Evolutionary conservation across 1,140 invertebrate genomes (phyloP).

Genomic region (Drosophila pandora): DNA sequence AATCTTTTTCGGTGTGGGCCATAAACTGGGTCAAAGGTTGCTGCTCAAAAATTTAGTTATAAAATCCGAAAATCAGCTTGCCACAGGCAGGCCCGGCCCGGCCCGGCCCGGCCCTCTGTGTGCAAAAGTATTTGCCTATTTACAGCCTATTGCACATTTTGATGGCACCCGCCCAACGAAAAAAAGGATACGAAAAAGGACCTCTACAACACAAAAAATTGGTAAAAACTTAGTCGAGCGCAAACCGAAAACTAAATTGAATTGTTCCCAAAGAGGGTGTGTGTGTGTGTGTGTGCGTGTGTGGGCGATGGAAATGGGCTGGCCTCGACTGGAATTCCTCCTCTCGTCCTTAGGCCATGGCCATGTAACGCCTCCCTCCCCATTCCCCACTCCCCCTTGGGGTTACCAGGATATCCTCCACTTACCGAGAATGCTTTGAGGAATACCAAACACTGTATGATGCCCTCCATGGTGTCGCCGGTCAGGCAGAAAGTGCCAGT

Average conservation of each 20-base stretch:
- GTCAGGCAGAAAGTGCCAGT: constrained; percentile 94
- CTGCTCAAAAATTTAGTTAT: constrained; percentile 41
- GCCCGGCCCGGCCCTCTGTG: constrained; percentile 7
- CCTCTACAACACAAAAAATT: constrained; percentile 11
- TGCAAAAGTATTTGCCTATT: constrained; percentile 74
- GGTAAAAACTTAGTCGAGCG: constrained; percentile 66
- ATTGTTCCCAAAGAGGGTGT: constrained; percentile 57
- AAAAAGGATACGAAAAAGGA: constrained; percentile 13
- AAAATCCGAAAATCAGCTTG: constrained; percentile 54
- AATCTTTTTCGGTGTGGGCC: constrained; percentile 34
- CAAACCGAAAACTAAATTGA: constrained; percentile 77
- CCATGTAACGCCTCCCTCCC: too few species aligned
- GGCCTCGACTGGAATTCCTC: too few species aligned
- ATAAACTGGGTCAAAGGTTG: constrained; percentile 51
- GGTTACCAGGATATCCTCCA: constrained; percentile 41
- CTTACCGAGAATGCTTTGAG: constrained; percentile 96
- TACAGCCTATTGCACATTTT: constrained; percentile 79
- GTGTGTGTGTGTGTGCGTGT: background rate
- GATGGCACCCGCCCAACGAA: constrained; percentile 23
- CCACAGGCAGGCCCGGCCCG: constrained; percentile 6
- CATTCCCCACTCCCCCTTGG: background rate
- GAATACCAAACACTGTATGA: constrained; percentile 95
- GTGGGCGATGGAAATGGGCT: background rate
- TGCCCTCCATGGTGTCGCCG: constrained; percentile 95
- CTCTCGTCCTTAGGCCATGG: too few species aligned